Base-by-base conservation (phyloP, 2,888 invertebrate species). In the Listrodromus nycthemerus region DNA sequence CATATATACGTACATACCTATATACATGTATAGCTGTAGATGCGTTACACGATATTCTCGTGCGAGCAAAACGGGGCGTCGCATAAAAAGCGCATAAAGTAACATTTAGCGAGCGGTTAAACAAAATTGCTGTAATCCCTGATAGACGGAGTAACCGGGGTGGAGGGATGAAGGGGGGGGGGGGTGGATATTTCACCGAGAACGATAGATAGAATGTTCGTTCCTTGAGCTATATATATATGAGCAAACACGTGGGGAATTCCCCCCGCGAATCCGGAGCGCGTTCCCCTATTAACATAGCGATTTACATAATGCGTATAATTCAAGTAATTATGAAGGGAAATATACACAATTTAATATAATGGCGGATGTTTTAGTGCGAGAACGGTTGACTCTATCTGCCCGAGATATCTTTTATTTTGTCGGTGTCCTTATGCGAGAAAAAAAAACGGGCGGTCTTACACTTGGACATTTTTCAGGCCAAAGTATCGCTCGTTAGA, bases 271-370 rank as follows among this genome's bases (percentile, higher is more conserved):
- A 61, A 16, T 61, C 27, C 30, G 16, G 16, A 61, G 75, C 75
- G 80, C 74, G 66, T 63, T 63, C 63, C 52, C 73, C 69, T 86
- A 93, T 93, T 93, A 92, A 92, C 93, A 92, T 92, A 92, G 80
- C 90, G 89, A 93, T 93, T 93, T 93, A 91, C 93, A 93, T 93
- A 93, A 93, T 93, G 92, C 92, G 91, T 91, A 92, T 93, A 93
- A 93, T 93, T 93, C 93, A 90, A 92, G 92, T 92, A 92, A 93
- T 93, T 93, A 93, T 92, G 90, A 91, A 91, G 91, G 91, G 91
- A 92, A 93, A 93, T 93, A 92, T 92, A 92, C 92, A 92, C 92
- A 92, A 92, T 92, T 92, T 92, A 91, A 92, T 92, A 92, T 92
- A 92, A 93, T 93, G 89, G 92, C 87, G 89, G 90, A 91, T 91